A percentile compares a stretch with the other conserved stretches of the same genome.
These are phyloP conservation scores for Ctenochaetus hawaiiensis DNA, from an alignment of 2,797 vertebrate species.

Conservation along the genomic window DNA sequence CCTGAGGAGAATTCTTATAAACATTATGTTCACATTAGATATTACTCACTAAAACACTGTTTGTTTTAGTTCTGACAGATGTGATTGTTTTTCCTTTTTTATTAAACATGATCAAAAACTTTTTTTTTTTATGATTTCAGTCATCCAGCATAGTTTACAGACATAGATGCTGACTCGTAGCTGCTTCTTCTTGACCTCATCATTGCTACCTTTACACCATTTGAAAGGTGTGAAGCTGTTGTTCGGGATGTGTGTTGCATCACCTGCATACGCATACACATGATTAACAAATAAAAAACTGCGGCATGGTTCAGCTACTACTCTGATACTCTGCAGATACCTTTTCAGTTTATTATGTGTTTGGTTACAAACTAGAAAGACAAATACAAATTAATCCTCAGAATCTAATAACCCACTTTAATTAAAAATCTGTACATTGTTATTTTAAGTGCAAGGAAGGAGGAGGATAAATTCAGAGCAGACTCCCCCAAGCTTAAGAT, in stretches of 20 bases:
- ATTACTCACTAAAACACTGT: background rate
- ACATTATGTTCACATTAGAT: background rate
- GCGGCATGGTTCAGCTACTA: background rate
- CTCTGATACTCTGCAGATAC: background rate
- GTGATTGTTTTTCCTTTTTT: background rate
- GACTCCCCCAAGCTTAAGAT: background rate
- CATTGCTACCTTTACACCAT: background rate
- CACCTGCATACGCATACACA: no score
- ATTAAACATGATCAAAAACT: no score
- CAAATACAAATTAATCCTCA: background rate
- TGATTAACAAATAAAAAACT: background rate
- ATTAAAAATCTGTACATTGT: background rate
- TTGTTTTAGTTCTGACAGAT: background rate
- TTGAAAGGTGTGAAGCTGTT: background rate
- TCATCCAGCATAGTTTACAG: background rate
- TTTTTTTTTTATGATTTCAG: background rate
- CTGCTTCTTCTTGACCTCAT: background rate
- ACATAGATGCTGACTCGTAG: background rate
- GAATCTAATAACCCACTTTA: background rate
- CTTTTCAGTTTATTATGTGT: no score
- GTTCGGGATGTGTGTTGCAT: no score
- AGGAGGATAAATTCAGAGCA: background rate
- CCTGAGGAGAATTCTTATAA: background rate
- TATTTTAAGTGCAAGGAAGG: background rate
- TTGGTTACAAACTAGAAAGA: background rate